Evolutionary conservation across 2,113 vertebrate genomes (phyloP).

Genomic region (Glareola pratincola): DNA sequence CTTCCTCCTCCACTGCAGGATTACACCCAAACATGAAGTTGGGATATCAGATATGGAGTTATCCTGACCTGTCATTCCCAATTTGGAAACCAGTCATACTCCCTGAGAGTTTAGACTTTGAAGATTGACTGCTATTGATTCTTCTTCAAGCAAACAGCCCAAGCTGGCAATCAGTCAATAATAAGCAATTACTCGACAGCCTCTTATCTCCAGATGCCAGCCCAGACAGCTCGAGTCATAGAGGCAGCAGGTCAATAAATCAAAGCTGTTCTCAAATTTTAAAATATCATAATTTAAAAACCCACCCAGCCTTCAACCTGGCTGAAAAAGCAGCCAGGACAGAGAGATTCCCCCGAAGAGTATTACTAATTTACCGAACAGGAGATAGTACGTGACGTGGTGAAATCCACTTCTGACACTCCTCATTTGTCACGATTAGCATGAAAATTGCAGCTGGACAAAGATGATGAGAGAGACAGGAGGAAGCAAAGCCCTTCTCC

Average conservation of each 20-base stretch:
- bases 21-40: not conserved
- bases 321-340: not conserved
- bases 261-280: constrained; percentile 40
- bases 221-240: constrained; percentile 33
- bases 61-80: constrained; percentile 28
- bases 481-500: not conserved
- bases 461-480: not conserved
- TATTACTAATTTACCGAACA: not conserved
- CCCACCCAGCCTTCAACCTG: constrained; percentile 17
- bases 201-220: constrained; percentile 62
- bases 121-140: constrained; percentile 64
- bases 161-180: constrained; percentile 64
- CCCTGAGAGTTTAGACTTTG: constrained; percentile 21
- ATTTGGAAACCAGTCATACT: constrained; percentile 40
- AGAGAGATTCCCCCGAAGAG: not conserved
- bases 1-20: not conserved
- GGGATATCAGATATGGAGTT: not conserved
- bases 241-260: constrained; percentile 52
- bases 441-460: not conserved
- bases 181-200: constrained; percentile 60
- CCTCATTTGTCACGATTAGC: not conserved
- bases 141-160: constrained; percentile 43
- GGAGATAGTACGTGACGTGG: not conserved
- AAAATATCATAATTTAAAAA: constrained; percentile 32
- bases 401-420: not conserved